Base-by-base conservation (phyloP, 2,113 vertebrate species). In the Gobius niger region DNA sequence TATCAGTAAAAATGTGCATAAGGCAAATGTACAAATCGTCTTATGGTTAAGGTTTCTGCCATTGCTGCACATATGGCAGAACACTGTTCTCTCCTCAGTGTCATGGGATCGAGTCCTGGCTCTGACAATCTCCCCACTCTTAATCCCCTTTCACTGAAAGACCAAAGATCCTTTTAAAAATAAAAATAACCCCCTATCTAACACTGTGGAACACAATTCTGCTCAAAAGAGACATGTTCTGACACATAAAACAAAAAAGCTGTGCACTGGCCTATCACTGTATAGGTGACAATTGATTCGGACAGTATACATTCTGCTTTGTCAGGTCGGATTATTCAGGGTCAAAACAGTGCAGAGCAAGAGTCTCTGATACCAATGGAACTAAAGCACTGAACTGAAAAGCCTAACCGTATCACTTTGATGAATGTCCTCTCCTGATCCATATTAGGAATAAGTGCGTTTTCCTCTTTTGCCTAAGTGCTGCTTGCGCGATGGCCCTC, bases 351-450 rank as follows among this genome's bases (percentile, higher is more conserved):
- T 54, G 67, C 56, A 64, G 70, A 75, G 69, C 63, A 66, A 73
- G 81, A 81, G 76, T 71, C 77, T 71, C 62, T 73, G 84, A 84
- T 78, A 75, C 82, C 74, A 75, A 61, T 61, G 72, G 46, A 80
- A 73, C 80, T 76, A 86, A 61, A 83, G 72, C 72, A 70, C 54
- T 76, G 69, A 75, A 81, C 84, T 88, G 71, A 76, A 82, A 79
- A 85, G 82, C 78, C 68, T 78, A 86, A 81, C 84, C 82, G 63
- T 78, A 88, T 88, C 85, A 78, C 85, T 62, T 71, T 87, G 89
- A 91, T 82, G 78, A 89, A 91, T 90, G 80, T 75, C 72, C 72
- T 72, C 64, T 67, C 64, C 56, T 77, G 52, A 7, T 54, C 9
- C 52, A 24, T 66, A 74, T 65, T 65, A 67, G 64, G 68, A 52